Percentiles rank a stretch among this genome's conserved stretches.
These are phyloP conservation scores for Agrotis puta DNA, from an alignment of 2,888 invertebrate species.

Conservation along the genomic window DNA sequence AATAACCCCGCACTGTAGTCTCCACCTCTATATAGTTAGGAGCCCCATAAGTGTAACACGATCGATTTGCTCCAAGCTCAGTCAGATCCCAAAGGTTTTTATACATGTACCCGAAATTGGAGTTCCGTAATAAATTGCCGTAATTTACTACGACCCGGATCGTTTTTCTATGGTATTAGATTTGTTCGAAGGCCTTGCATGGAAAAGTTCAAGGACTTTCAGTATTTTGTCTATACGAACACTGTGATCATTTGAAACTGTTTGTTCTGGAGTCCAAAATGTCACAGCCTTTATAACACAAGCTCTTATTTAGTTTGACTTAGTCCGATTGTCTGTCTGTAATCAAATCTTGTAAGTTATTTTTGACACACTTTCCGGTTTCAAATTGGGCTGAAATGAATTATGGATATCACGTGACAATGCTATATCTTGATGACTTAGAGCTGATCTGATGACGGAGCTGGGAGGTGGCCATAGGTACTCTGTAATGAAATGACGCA, in stretches of 20 bases:
- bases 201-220: conserved; percentile 15
- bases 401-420: too few relatives aligned
- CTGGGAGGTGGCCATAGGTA: too few relatives aligned
- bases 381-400: too few relatives aligned
- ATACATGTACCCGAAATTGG: conserved; percentile 48
- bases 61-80: conserved; percentile 28
- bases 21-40: not conserved
- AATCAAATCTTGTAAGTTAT: too few relatives aligned
- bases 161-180: conserved; percentile 47
- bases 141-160: conserved; percentile 42
- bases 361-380: too few relatives aligned
- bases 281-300: not conserved
- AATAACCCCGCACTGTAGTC: not conserved
- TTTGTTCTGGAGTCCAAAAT: not conserved
- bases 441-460: too few relatives aligned
- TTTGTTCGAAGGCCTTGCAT: conserved; percentile 26
- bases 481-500: too few relatives aligned
- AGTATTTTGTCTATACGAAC: not conserved
- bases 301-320: not conserved
- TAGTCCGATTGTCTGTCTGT: too few relatives aligned
- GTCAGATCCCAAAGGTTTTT: conserved; percentile 24
- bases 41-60: conserved; percentile 6
- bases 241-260: not conserved
- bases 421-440: too few relatives aligned
- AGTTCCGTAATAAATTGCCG: conserved; percentile 50